phyloP scores from a whole-genome alignment of 2,888 invertebrate species.

The Cryptus viduatorius region DNA sequence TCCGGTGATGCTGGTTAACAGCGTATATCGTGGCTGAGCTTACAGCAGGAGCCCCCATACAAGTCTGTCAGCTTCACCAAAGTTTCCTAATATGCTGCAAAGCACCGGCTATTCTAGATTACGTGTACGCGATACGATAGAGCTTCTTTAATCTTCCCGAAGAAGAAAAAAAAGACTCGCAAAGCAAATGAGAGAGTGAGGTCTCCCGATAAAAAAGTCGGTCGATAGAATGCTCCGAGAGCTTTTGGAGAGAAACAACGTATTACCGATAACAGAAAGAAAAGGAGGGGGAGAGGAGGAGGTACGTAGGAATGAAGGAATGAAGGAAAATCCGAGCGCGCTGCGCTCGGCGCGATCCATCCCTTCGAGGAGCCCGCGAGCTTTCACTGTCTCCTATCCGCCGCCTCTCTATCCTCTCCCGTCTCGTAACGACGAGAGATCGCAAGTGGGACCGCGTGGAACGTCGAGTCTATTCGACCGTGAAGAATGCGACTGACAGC shows the following conservation, averaged over 20 bases:
- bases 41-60: neutral
- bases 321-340: constrained; percentile 28
- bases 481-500: constrained; percentile 75
- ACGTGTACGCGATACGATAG: constrained; percentile 13
- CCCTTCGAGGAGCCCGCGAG: neutral
- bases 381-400: neutral
- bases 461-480: constrained; percentile 69
- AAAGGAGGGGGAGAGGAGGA: neutral
- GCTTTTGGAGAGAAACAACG: neutral
- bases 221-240: constrained; percentile 6
- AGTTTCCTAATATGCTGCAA: neutral
- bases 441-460: neutral
- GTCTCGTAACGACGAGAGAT: neutral
- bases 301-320: neutral
- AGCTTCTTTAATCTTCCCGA: constrained; percentile 11
- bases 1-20: neutral
- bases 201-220: neutral
- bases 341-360: neutral
- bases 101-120: neutral
- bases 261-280: neutral
- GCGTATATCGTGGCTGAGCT: neutral
- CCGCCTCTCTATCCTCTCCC: neutral
- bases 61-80: neutral
- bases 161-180: constrained; percentile 3
- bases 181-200: constrained; percentile 12